Evolutionary conservation across 2,888 invertebrate genomes (phyloP).

Genomic region (Selenia dentaria): DNA sequence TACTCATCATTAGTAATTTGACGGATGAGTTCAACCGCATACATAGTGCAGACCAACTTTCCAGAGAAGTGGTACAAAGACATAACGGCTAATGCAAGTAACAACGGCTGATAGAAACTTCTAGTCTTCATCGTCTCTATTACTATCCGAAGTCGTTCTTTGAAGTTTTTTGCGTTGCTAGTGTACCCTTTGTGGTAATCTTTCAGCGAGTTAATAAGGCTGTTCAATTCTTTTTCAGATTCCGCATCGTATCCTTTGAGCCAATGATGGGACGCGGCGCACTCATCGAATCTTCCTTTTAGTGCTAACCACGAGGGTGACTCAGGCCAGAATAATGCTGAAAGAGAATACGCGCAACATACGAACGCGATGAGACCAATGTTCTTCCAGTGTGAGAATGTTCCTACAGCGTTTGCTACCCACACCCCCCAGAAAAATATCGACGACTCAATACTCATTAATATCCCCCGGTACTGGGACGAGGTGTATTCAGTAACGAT

Average conservation of each 20-base stretch:
- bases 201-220: slow-evolving; percentile 37
- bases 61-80: slow-evolving; percentile 24
- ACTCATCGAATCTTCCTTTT: slow-evolving; percentile 40
- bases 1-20: slow-evolving; percentile 35
- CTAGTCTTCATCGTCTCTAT: slow-evolving; percentile 27
- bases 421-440: slow-evolving; percentile 41
- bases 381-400: slow-evolving; percentile 36
- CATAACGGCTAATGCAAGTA: slow-evolving; percentile 28
- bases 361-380: slow-evolving; percentile 36
- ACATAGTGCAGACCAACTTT: slow-evolving; percentile 21
- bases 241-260: slow-evolving; percentile 38
- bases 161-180: slow-evolving; percentile 6
- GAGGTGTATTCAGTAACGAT: slow-evolving; percentile 44
- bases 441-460: slow-evolving; percentile 38
- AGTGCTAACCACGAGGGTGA: slow-evolving; percentile 44
- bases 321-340: slow-evolving; percentile 33
- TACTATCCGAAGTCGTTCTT: not conserved
- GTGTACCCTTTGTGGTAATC: slow-evolving; percentile 24
- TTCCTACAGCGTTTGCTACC: slow-evolving; percentile 43
- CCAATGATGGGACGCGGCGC: slow-evolving; percentile 36
- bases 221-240: slow-evolving; percentile 36
- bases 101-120: slow-evolving; percentile 35
- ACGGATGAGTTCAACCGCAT: slow-evolving; percentile 31
- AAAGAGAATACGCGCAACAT: slow-evolving; percentile 27
- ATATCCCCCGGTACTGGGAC: slow-evolving; percentile 39